Percentiles rank a stretch among this genome's conserved stretches.
Evolutionary conservation across 53 echinoderm and acorn worm genomes (phyloP).

Genomic region (Stichopus horrens): DNA sequence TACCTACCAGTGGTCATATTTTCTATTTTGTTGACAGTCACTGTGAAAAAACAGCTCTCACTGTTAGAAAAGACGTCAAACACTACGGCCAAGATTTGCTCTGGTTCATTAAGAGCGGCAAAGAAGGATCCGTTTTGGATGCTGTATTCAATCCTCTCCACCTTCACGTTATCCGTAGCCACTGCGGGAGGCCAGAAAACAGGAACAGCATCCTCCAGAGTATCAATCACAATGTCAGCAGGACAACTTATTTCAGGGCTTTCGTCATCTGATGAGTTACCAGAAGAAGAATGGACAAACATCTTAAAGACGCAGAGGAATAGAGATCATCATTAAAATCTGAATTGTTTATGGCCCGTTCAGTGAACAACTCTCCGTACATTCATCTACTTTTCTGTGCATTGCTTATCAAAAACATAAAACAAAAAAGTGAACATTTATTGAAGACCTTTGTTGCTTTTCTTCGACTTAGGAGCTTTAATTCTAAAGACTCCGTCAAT

Average conservation of each 20-base stretch:
- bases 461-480: too few relatives aligned
- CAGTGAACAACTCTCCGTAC: too few relatives aligned
- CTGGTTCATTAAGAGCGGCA: not conserved
- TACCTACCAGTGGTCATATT: not conserved
- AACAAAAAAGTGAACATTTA: too few relatives aligned
- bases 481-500: too few relatives aligned
- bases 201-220: not conserved
- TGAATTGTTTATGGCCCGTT: too few relatives aligned
- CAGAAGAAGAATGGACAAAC: not conserved
- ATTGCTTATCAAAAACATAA: too few relatives aligned
- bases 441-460: too few relatives aligned
- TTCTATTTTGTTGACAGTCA: conserved; percentile 5
- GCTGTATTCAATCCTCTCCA: conserved; percentile 18
- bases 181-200: conserved; percentile 19
- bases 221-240: conserved; percentile 8
- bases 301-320: not conserved
- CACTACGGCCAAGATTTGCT: not conserved
- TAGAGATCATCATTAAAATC: too few relatives aligned
- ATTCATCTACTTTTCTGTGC: too few relatives aligned
- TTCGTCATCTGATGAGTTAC: conserved; percentile 1
- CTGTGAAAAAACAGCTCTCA: not conserved
- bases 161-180: conserved; percentile 11
- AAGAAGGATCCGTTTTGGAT: conserved; percentile 27
- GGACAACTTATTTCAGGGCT: conserved; percentile 27
- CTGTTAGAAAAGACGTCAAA: conserved; percentile 4